Evolutionary conservation across 2,797 vertebrate species (phyloP), one percentile per base, ranked within the genome.

Genomic region (Coreius guichenoti): DNA sequence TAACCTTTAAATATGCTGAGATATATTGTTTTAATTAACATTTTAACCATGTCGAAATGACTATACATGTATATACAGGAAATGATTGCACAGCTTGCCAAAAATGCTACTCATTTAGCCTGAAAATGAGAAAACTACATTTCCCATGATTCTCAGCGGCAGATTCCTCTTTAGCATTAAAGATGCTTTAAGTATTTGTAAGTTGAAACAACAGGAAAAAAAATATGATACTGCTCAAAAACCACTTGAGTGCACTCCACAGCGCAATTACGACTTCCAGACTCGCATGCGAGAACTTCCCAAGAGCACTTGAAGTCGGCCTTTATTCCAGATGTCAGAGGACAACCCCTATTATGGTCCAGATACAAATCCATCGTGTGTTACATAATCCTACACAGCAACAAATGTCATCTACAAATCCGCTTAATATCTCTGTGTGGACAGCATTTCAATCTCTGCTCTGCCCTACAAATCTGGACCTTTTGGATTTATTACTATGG

Each of bases 401-500:
- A 85, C 58, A 86, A 54, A 87, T 69, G 54, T 76, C 65, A 80
- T 85, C 61, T 68, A 82, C 39, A 88, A 88, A 89, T 86, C 86
- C 16, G 45, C 75, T 87, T 87, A 86, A 83, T 80, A 80, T 73
- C 26, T 77, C 67, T 36, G n/a, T 72, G 26, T 45, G 81, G 36
- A 79, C 45, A 74, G 49, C 36, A 7, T 61, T 69, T 68, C 72
- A 70, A 70, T 82, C 68, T 86, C 45, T 73, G 77, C 17, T 33
- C 80, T 45, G 61, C 26, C 54, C 69, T 70, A 11, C 61, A 81
- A 82, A 85, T 80, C 68, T 58, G 69, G 80, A 68, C 68, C 65
- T 31, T 54, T 23, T 58, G 29, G 72, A 83, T 84, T 72, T 85
- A 76, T 84, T 83, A 43, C 80, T 74, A n/a, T 80, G 51, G 68